These are phyloP conservation scores for Erebia aethiops DNA, from an alignment of 2,888 invertebrate genomes.

Conservation along the genomic window DNA sequence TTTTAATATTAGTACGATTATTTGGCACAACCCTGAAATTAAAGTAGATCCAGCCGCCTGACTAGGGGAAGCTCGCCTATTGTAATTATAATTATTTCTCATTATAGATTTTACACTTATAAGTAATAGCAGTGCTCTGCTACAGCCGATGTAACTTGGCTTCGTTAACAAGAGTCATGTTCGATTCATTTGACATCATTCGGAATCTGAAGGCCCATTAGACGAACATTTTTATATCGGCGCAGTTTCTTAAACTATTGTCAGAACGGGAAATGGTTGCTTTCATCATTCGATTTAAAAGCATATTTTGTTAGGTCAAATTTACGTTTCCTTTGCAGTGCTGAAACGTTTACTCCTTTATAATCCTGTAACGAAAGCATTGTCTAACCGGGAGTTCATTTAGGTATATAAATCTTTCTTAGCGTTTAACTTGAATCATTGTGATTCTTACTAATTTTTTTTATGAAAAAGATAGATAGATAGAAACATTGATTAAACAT, in stretches of 20 bases:
- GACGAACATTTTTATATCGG: slow-evolving; percentile 17
- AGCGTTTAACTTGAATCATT: neutral
- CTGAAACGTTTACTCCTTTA: slow-evolving; percentile 1
- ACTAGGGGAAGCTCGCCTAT: neutral
- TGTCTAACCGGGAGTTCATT: neutral
- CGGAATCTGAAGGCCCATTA: slow-evolving; percentile 20
- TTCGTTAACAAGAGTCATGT: slow-evolving; percentile 17
- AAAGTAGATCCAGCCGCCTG: neutral
- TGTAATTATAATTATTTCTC: slow-evolving; percentile 4
- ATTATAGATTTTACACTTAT: slow-evolving; percentile 12
- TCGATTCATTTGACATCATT: slow-evolving; percentile 19
- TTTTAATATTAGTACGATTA: neutral
- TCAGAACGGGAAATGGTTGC: neutral
- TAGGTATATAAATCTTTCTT: neutral
- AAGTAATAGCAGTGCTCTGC: neutral
- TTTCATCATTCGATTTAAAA: neutral
- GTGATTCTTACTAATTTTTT: too few species aligned
- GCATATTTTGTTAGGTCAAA: neutral
- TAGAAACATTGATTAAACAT: too few species aligned
- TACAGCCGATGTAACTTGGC: slow-evolving; percentile 8
- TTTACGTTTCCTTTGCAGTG: slow-evolving; percentile 2
- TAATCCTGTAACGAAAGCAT: neutral
- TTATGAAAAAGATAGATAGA: too few species aligned
- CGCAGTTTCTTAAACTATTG: slow-evolving; percentile 12
- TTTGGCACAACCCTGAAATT: neutral